Evolutionary conservation across 2,113 vertebrate genomes (phyloP).

Genomic region (Thalassarche chlororhynchos): DNA sequence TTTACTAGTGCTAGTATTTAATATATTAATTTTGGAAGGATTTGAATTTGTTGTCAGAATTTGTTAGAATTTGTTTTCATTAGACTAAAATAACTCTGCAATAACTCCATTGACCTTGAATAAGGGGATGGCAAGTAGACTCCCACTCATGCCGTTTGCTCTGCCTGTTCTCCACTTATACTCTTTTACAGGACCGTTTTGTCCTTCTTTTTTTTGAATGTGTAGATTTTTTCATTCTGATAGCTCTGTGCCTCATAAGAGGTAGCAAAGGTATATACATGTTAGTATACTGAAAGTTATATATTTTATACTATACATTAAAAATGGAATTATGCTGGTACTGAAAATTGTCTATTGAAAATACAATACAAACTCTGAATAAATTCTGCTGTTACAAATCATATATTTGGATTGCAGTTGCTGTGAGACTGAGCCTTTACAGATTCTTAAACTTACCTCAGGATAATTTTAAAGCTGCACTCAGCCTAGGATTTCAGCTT

Average conservation of each 20-base stretch:
- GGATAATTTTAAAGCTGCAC: conserved; percentile 56
- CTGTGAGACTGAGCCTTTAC: background rate
- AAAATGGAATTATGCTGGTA: background rate
- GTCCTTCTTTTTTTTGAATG: background rate
- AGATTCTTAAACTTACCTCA: conserved; percentile 25
- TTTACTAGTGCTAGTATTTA: background rate
- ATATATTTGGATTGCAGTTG: background rate
- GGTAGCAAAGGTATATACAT: background rate
- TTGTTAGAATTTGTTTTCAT: background rate
- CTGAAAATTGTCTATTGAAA: conserved; percentile 5
- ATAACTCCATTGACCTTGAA: background rate
- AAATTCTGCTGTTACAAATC: background rate
- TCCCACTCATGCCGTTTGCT: background rate
- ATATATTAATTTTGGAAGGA: background rate
- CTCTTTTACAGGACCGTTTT: background rate
- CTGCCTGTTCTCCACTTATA: background rate
- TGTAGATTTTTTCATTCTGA: background rate
- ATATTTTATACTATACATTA: background rate
- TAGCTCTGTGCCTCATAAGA: background rate
- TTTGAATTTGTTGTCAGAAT: background rate
- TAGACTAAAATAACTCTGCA: background rate
- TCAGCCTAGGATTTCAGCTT: conserved; percentile 49
- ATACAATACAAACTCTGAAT: background rate
- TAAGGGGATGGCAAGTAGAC: background rate
- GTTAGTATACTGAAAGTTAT: background rate